phyloP scores from a whole-genome alignment of 2,113 vertebrate species.

The Bubo blakistoni region DNA sequence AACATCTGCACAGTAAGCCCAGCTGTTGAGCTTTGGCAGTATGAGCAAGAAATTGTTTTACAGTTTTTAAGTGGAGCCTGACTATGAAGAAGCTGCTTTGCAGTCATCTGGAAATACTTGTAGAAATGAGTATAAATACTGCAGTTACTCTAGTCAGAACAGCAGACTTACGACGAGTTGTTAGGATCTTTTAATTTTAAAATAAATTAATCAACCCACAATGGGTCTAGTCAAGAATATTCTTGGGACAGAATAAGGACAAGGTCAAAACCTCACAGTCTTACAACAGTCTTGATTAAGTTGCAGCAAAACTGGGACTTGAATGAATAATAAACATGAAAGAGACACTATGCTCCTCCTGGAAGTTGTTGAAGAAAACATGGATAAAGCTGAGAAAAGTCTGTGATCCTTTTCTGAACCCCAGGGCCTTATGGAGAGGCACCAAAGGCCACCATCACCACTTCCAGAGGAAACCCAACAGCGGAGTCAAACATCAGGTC shows the following conservation, averaged over 20 bases:
- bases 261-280: not conserved
- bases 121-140: not conserved
- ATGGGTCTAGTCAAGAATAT: not conserved
- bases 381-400: not conserved
- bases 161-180: not conserved
- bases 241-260: not conserved
- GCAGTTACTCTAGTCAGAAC: not conserved
- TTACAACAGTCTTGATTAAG: not conserved
- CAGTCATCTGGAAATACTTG: not conserved
- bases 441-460: not conserved
- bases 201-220: not conserved
- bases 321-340: not conserved
- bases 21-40: not conserved
- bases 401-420: not conserved
- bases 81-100: not conserved
- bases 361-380: not conserved
- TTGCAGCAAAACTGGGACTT: not conserved
- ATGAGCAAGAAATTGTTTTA: not conserved
- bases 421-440: not conserved
- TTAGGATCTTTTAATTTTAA: not conserved
- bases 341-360: not conserved
- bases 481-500: fast-evolving
- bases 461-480: not conserved
- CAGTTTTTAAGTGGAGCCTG: not conserved
- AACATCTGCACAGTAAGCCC: not conserved